Evolutionary conservation across 1,140 invertebrate species (phyloP), one percentile per base, ranked within the genome.

Genomic region (Musca domestica): DNA sequence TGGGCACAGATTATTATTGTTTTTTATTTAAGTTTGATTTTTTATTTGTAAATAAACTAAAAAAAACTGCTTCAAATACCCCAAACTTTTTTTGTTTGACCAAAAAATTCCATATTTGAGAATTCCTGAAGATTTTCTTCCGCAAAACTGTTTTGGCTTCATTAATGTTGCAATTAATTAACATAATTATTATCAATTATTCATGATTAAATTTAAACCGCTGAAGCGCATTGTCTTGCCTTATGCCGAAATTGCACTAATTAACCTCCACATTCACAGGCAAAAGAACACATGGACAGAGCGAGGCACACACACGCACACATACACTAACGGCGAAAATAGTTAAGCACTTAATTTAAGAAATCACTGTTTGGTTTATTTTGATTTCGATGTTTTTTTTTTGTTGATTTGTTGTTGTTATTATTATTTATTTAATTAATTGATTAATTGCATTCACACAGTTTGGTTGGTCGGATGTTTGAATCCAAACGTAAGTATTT

Each of bases 331-430:
- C n/a, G 12, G 4, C 1, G 22, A 52, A 52, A 12, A 52, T 20
- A 14, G 22, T 20, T 20, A 52, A 52, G 22, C 49, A 52, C 34
- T 41, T 41, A 41, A 25, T 61, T 61, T 61, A 22, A 17, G 25
- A 22, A 22, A 22, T 61, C 25, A 61, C 22, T 61, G 17, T 61
- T 25, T 7, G 25, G n/a, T 61, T 61, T 22, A 34, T 25, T 61
- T 61, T 25, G n/a, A 27, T 61, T 61, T 23, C 5, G 25, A 30
- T 27, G n/a, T 61, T 25, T 10, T 61, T 61, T n/a, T 5, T 56
- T 67, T 41, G 2, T 67, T 66, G 4, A 48, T 20, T 67, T 51
- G 30, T 64, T 64, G 58, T 64, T 68, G 5, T 63, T 68, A 5
- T 56, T 47, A 15, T 63, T 27, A 27, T 64, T 46, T 27, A 48